A percentile compares a stretch with the other conserved stretches of the same genome.
These are phyloP conservation scores for Tautogolabrus adspersus DNA, from an alignment of 2,113 vertebrate species.

Conservation along the genomic window DNA sequence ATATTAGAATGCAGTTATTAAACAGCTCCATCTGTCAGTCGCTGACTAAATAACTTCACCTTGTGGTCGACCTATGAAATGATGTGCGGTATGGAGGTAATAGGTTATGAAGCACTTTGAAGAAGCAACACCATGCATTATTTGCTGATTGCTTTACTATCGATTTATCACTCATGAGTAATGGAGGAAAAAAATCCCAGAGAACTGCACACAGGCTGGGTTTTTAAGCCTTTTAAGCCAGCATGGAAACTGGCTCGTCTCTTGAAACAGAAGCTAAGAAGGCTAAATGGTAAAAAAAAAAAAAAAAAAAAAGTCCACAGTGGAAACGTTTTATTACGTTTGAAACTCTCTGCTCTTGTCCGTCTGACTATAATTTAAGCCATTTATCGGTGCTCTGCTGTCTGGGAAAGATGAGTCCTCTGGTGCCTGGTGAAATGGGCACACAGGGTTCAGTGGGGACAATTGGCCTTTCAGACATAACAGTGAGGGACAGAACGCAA, in stretches of 20 bases:
- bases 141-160: conserved; percentile 31
- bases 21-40: conserved; percentile 32
- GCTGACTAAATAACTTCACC: conserved; percentile 42
- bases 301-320: background rate
- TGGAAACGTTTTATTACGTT: background rate
- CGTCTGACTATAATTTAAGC: conserved; percentile 23
- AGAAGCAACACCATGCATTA: conserved; percentile 27
- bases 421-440: conserved; percentile 1
- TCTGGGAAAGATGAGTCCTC: conserved; percentile 28
- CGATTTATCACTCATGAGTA: conserved; percentile 28
- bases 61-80: conserved; percentile 41
- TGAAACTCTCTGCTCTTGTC: conserved; percentile 10
- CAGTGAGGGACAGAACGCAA: background rate
- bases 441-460: background rate
- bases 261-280: conserved; percentile 3
- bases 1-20: conserved; percentile 23
- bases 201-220: background rate
- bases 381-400: conserved; percentile 8
- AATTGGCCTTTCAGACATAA: conserved; percentile 34
- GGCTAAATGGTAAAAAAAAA: background rate
- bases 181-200: background rate
- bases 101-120: conserved; percentile 13
- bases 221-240: background rate
- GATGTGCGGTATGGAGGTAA: conserved; percentile 19
- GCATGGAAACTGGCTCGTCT: background rate